Evolutionary conservation across 1,140 invertebrate species (phyloP).

Genomic region (Drosophila obscura): DNA sequence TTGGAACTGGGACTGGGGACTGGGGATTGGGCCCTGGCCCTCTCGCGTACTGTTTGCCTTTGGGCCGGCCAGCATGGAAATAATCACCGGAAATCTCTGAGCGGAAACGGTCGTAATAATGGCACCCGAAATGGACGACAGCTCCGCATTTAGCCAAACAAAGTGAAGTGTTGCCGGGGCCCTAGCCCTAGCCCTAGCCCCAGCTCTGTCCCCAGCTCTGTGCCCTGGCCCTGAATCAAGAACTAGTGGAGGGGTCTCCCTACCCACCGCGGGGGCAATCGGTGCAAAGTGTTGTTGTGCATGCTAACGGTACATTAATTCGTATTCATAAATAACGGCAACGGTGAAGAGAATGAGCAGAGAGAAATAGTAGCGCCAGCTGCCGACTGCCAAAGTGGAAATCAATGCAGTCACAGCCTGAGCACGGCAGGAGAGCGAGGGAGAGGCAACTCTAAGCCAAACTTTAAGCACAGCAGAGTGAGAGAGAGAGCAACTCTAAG

Average conservation of each 20-base stretch:
- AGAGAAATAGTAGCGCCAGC: slow-evolving; percentile 5
- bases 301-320: slow-evolving; percentile 79
- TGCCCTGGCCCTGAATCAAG: slow-evolving; percentile 8
- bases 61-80: slow-evolving; percentile 51
- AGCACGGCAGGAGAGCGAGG: slow-evolving; percentile 1
- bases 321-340: slow-evolving; percentile 69
- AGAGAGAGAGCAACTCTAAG: not conserved
- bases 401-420: slow-evolving; percentile 61
- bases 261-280: not conserved
- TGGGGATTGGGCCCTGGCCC: not conserved
- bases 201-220: slow-evolving; percentile 28
- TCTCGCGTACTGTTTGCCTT: slow-evolving; percentile 1
- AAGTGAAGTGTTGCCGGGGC: slow-evolving; percentile 44
- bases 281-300: slow-evolving; percentile 62
- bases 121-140: slow-evolving; percentile 69
- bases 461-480: no score
- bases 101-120: slow-evolving; percentile 77
- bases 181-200: slow-evolving; percentile 16
- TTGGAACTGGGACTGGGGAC: not conserved
- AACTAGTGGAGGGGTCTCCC: not conserved
- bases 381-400: slow-evolving; percentile 49
- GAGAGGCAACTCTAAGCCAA: not conserved
- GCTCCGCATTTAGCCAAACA: slow-evolving; percentile 73
- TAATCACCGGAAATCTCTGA: slow-evolving; percentile 79
- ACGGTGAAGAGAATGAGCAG: slow-evolving; percentile 7